Conservation (phyloP, 1,140 invertebrate species). For the Drosophila pectinifera region DNA sequence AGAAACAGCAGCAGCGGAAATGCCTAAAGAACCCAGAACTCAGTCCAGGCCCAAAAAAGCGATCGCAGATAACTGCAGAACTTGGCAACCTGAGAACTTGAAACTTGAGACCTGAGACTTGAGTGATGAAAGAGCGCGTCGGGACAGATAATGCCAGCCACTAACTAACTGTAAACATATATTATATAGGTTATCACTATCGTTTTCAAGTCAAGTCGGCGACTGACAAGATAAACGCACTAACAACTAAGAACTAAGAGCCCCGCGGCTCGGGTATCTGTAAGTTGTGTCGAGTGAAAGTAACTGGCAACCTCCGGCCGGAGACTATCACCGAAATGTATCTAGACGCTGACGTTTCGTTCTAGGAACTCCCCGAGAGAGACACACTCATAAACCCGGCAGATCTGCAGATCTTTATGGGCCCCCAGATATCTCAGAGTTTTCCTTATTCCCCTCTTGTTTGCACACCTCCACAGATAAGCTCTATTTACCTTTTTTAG, state of each 20-base stretch:
- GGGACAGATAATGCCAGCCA: constrained; percentile 55
- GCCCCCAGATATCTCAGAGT: constrained; percentile 15
- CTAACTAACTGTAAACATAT: constrained; percentile 66
- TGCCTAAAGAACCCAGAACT: constrained; percentile 30
- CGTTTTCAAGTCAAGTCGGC: constrained; percentile 44
- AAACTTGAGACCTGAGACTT: constrained; percentile 16
- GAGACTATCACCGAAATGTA: constrained; percentile 40
- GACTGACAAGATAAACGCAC: constrained; percentile 71
- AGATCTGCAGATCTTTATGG: constrained; percentile 53
- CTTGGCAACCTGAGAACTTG: background rate
- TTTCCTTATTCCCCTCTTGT: constrained; percentile 39
- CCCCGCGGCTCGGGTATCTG: constrained; percentile 25
- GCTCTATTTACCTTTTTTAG: constrained; percentile 71
- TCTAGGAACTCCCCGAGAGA: constrained; percentile 38
- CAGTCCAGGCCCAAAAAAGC: constrained; percentile 8
- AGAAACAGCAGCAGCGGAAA: constrained; percentile 42
- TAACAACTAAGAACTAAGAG: constrained; percentile 34
- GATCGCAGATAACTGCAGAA: constrained; percentile 39
- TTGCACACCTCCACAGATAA: constrained; percentile 60
- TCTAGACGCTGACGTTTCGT: constrained; percentile 57
- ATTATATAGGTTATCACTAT: constrained; percentile 78
- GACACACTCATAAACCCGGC: constrained; percentile 10
- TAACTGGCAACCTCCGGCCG: constrained; percentile 21
- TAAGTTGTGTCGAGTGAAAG: constrained; percentile 36
- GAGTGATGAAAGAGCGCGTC: constrained; percentile 39